Conservation (phyloP, 2,888 invertebrate species). For the Dioctria linearis region DNA sequence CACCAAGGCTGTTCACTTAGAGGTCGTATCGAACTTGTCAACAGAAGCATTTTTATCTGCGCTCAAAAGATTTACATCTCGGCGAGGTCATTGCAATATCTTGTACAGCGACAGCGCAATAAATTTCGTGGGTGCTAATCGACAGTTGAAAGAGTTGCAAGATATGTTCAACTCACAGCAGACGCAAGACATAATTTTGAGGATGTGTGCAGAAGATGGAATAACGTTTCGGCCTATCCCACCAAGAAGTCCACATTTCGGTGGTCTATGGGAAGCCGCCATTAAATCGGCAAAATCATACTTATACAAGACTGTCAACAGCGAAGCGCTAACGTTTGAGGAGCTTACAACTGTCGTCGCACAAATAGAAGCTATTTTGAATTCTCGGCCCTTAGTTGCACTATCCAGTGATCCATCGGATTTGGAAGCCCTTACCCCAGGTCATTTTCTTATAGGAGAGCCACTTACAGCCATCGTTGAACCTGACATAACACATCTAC, state of each 20-base stretch:
- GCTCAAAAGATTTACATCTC: background rate
- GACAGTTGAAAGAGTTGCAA: background rate
- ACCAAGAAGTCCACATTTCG: background rate
- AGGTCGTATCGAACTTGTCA: slow-evolving; percentile 16
- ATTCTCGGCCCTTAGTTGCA: slow-evolving; percentile 60
- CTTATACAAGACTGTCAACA: background rate
- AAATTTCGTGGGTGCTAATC: background rate
- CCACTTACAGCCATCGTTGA: background rate
- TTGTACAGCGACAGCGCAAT: background rate
- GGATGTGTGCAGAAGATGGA: background rate
- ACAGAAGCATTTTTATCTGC: no score
- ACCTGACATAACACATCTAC: background rate
- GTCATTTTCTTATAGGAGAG: slow-evolving; percentile 17
- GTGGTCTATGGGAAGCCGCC: background rate
- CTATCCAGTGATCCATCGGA: slow-evolving; percentile 51
- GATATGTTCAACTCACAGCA: background rate
- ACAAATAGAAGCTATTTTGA: slow-evolving; percentile 60
- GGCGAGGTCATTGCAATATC: background rate
- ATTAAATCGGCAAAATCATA: background rate
- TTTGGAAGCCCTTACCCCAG: background rate
- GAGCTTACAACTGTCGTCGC: slow-evolving; percentile 10
- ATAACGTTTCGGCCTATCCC: background rate
- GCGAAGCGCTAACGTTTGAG: no score
- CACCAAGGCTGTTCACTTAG: slow-evolving; percentile 54
- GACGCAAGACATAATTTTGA: background rate